Conservation (phyloP, 1,140 invertebrate species). For the Drosophila azteca region DNA sequence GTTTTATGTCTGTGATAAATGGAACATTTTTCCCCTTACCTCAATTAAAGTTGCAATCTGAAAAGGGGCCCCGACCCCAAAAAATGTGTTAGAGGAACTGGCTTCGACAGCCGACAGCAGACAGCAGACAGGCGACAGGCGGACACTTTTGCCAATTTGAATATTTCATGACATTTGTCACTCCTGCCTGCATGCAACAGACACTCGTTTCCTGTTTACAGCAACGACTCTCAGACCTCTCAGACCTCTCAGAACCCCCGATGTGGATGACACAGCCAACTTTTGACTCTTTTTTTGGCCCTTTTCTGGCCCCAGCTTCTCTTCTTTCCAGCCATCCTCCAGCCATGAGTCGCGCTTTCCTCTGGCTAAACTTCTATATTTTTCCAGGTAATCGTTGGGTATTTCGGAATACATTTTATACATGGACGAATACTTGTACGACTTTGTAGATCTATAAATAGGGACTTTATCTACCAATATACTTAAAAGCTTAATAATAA, state of each 20-base stretch:
- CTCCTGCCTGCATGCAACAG: constrained; percentile 67
- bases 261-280: constrained; percentile 37
- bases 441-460: too few relatives aligned
- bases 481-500: too few relatives aligned
- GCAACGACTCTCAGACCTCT: neutral
- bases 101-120: constrained; percentile 15
- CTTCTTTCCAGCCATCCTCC: neutral
- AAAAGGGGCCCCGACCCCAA: constrained; percentile 12
- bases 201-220: constrained; percentile 77
- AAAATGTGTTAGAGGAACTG: constrained; percentile 36
- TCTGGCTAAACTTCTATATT: constrained; percentile 6
- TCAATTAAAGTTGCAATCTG: constrained; percentile 31
- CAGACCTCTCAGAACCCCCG: constrained; percentile 1
- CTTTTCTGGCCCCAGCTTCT: constrained; percentile 1
- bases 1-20: constrained; percentile 46
- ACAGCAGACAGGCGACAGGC: constrained; percentile 20
- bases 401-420: too few relatives aligned
- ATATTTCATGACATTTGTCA: constrained; percentile 79
- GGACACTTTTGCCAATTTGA: constrained; percentile 67
- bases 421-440: too few relatives aligned
- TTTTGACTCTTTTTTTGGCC: constrained; percentile 16
- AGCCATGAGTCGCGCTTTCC: constrained; percentile 54
- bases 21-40: neutral
- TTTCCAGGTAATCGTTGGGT: constrained; percentile 3
- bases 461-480: too few relatives aligned